Conservation (phyloP, 2,113 vertebrate species). For the Ictalurus punctatus region DNA sequence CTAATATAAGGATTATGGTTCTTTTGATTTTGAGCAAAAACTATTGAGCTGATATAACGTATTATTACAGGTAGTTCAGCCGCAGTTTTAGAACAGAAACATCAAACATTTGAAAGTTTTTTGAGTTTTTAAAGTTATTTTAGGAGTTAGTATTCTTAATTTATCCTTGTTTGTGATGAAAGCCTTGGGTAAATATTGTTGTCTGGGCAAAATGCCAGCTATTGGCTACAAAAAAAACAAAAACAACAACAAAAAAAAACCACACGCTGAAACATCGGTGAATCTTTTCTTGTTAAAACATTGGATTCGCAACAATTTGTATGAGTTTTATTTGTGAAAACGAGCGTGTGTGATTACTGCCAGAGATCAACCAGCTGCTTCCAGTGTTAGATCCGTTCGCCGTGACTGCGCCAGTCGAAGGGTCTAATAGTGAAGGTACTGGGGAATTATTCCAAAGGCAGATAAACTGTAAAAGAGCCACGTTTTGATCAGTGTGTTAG, state of each 20-base stretch:
- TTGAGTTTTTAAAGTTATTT: background rate
- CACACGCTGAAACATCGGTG: background rate
- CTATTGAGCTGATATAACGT: background rate
- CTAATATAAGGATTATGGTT: conserved; percentile 6
- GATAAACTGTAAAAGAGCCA: background rate
- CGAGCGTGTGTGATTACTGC: background rate
- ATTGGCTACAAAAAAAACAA: background rate
- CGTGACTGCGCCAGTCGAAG: conserved; percentile 27
- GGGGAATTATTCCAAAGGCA: conserved; percentile 36
- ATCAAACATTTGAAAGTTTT: too few relatives aligned
- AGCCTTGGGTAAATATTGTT: background rate
- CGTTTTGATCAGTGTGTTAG: background rate
- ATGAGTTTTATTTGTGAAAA: background rate
- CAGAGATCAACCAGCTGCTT: background rate
- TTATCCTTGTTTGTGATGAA: background rate
- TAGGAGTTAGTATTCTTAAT: background rate
- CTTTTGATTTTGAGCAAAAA: background rate
- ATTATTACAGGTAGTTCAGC: background rate
- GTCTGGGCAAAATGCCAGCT: conserved; percentile 9
- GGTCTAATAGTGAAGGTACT: background rate
- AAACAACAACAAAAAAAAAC: background rate
- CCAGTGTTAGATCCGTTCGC: conserved; percentile 12
- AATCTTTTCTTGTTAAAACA: conserved; percentile 7
- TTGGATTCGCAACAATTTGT: background rate
- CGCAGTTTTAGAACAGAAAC: background rate